These are phyloP conservation scores for Arge pagana DNA, from an alignment of 2,888 invertebrate genomes.

Conservation along the genomic window DNA sequence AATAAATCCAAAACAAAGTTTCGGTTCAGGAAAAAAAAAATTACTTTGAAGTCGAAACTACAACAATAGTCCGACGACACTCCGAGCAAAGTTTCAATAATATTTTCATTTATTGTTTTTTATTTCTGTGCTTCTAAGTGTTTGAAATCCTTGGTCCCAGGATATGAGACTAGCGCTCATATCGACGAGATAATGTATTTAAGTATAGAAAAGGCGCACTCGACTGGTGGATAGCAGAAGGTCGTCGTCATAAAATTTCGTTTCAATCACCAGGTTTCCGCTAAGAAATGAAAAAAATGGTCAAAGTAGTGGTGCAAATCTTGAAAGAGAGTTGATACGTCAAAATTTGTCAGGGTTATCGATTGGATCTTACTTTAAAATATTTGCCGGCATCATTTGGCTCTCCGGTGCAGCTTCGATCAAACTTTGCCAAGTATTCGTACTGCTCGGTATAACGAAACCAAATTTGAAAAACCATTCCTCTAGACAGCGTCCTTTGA, in stretches of 20 bases:
- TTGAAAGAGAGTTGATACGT: slow-evolving; percentile 2
- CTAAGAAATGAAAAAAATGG: slow-evolving; percentile 63
- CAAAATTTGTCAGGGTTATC: not conserved
- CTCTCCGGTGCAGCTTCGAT: slow-evolving; percentile 99
- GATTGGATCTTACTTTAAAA: slow-evolving; percentile 76
- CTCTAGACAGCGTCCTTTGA: slow-evolving; percentile 89
- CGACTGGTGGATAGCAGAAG: slow-evolving; percentile 91
- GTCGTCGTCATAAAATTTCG: slow-evolving; percentile 95
- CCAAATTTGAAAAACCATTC: slow-evolving; percentile 99
- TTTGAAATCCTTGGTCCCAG: slow-evolving; percentile 22
- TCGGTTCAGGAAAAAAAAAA: not conserved
- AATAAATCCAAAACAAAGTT: not conserved
- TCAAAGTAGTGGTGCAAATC: slow-evolving; percentile 13
- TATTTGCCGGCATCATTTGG: slow-evolving; percentile 99
- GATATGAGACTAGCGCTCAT: too few relatives aligned
- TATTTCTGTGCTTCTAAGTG: slow-evolving; percentile 10
- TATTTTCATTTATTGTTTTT: too few relatives aligned
- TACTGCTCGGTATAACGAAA: slow-evolving; percentile 97
- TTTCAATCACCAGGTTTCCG: slow-evolving; percentile 96
- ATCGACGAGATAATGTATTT: slow-evolving; percentile 55
- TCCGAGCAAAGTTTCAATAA: not conserved
- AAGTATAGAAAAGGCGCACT: slow-evolving; percentile 94
- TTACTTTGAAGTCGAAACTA: slow-evolving; percentile 14
- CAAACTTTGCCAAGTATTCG: slow-evolving; percentile 98
- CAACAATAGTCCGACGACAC: too few relatives aligned